A percentile compares a stretch with the other conserved stretches of the same genome.
Conservation (phyloP, 2,113 vertebrate genomes). For the Limnothrissa miodon region DNA sequence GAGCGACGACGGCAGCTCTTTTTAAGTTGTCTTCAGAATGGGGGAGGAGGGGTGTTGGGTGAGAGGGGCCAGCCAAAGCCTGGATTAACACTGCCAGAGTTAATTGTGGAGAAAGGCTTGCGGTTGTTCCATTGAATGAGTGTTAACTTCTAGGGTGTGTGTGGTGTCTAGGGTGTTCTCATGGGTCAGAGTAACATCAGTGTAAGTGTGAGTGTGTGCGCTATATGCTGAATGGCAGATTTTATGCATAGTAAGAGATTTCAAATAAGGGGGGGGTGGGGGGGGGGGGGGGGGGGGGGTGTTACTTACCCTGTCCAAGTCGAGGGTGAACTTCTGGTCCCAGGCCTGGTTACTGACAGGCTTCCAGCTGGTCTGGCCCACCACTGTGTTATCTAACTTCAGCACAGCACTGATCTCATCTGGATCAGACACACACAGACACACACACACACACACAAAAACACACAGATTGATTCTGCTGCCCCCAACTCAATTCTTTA, state of each 20-base stretch:
- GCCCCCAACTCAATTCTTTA: background rate
- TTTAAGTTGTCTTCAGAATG: background rate
- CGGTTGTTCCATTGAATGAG: background rate
- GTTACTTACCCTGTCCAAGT: constrained; percentile 93
- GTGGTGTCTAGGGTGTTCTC: background rate
- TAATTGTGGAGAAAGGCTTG: constrained; percentile 29
- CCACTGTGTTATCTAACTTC: constrained; percentile 98
- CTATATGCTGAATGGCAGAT: background rate
- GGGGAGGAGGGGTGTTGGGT: background rate
- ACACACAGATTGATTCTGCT: background rate
- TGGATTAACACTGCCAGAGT: constrained; percentile 43
- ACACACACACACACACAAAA: too few species aligned
- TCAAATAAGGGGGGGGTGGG: background rate
- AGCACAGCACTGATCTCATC: constrained; percentile 96
- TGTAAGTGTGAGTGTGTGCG: background rate
- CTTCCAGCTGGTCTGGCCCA: constrained; percentile 96
- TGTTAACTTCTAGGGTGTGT: background rate
- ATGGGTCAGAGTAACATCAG: constrained; percentile 1
- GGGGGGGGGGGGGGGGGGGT: too few species aligned
- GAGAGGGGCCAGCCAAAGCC: constrained; percentile 31
- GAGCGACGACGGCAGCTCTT: background rate
- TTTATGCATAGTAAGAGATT: background rate
- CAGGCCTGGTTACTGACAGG: constrained; percentile 96
- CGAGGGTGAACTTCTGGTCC: constrained; percentile 99
- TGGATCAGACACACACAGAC: constrained; percentile 55